Evolutionary conservation across 2,888 invertebrate genomes (phyloP), one percentile per base, ranked within the genome.

Genomic region (Terebella lapidaria): DNA sequence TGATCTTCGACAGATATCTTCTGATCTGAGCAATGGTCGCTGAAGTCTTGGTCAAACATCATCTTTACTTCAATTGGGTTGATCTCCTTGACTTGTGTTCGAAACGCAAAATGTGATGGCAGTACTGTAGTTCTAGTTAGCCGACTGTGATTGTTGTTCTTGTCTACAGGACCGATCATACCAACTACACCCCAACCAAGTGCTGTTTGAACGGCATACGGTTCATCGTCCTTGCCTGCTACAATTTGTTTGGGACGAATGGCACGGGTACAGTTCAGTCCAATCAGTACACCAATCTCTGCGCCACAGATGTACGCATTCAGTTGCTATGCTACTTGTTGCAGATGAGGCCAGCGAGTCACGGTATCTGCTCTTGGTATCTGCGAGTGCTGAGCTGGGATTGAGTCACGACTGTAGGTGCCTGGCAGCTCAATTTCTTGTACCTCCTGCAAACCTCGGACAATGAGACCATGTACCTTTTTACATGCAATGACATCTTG

Each of bases 271-370:
- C 49, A 22, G 49, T 49, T 49, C 5, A 49, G 5, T n/a, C 49
- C 49, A 49, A 49, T 49, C n/a, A 49, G 49, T 49, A 49, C 18
- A n/a, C 24, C 49, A 10, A 49, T 49, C 49, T 22, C 24, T 49
- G 22, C 18, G 5, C 5, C 22, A 24, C 26, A 24, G 10, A 25
- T 20, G 20, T 15, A 25, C 10, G 24, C 5, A 25, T 20, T 22
- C 4, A 53, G 53, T 25, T 26, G 26, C 5, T 20, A 5, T 15
- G 53, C 24, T 25, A 53, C 25, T 4, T 53, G 10, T 10, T 10
- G 5, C 20, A 53, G 20, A 20, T 53, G 53, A 15, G 53, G 24
- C 53, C 53, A 53, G 10, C 20, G 15, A 25, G 5, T 53, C 5
- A 53, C 20, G 10, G 5, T 26, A 10, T 53, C 27, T 22, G 53